Evolutionary conservation across 2,113 vertebrate species (phyloP).

Genomic region (Synodontis membranacea): DNA sequence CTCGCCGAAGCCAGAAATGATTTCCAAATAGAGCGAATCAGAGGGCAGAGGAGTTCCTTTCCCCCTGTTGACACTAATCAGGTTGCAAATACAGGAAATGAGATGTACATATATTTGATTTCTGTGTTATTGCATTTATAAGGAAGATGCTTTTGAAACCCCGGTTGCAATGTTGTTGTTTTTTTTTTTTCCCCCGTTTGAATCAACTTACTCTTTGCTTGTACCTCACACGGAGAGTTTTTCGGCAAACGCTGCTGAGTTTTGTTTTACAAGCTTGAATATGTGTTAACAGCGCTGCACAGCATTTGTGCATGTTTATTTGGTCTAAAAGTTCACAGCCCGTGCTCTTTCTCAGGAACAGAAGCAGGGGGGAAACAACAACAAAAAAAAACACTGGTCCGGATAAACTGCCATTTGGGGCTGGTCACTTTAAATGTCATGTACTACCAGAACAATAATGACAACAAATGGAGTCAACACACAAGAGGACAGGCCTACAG

Average conservation of each 20-base stretch:
- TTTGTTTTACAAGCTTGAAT: conserved; percentile 28
- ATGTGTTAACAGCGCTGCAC: conserved; percentile 23
- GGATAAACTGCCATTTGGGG: conserved; percentile 22
- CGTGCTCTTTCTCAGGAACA: background rate
- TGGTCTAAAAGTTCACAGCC: conserved; percentile 12
- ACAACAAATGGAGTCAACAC: conserved; percentile 30
- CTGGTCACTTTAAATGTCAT: conserved; percentile 34
- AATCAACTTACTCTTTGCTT: conserved; percentile 41
- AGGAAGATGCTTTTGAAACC: conserved; percentile 44
- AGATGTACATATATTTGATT: conserved; percentile 61
- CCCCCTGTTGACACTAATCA: conserved; percentile 56
- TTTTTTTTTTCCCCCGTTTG: conserved; percentile 28
- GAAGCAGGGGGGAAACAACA: too few relatives aligned
- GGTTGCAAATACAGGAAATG: conserved; percentile 57
- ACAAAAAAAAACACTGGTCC: background rate
- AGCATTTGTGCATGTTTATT: conserved; percentile 7
- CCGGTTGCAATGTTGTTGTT: conserved; percentile 44
- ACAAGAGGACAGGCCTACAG: conserved; percentile 33
- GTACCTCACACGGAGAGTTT: conserved; percentile 25
- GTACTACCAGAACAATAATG: conserved; percentile 32
- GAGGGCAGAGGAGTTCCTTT: conserved; percentile 46
- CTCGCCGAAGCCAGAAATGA: conserved; percentile 40
- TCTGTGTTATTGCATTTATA: conserved; percentile 58
- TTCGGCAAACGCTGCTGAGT: background rate
- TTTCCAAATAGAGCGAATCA: conserved; percentile 49